Percentiles rank a stretch among this genome's conserved stretches.
Conservation (phyloP, 2,888 invertebrate genomes). For the Hemicrepidius hirtus region DNA sequence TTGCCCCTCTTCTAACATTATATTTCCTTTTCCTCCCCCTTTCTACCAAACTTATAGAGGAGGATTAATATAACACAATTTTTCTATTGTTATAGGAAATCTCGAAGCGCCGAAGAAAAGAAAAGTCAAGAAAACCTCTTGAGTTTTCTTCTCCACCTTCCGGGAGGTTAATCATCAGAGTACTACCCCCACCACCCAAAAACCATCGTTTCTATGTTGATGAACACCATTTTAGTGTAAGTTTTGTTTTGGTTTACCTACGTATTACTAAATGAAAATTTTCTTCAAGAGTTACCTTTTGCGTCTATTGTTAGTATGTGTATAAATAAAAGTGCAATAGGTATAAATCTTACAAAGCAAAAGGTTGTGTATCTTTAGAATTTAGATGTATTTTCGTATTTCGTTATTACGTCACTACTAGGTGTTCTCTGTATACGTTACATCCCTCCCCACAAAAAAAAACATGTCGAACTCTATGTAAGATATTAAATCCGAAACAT, state of each 20-base stretch:
- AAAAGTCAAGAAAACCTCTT: slow-evolving; percentile 42
- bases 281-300: slow-evolving; percentile 18
- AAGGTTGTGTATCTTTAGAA: slow-evolving; percentile 24
- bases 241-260: slow-evolving; percentile 1
- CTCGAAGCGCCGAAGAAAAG: slow-evolving; percentile 35
- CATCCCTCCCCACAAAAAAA: neutral
- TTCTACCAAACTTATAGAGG: no score
- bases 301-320: slow-evolving; percentile 14
- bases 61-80: no score
- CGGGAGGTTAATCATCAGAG: slow-evolving; percentile 27
- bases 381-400: slow-evolving; percentile 12
- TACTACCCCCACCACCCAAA: slow-evolving; percentile 3
- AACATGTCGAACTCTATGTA: slow-evolving; percentile 1
- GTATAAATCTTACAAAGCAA: slow-evolving; percentile 17
- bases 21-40: no score
- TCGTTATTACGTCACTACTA: neutral
- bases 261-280: no score
- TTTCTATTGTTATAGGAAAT: slow-evolving; percentile 12
- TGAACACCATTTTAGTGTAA: slow-evolving; percentile 17
- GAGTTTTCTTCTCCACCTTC: slow-evolving; percentile 37
- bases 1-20: no score
- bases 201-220: slow-evolving; percentile 1
- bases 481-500: slow-evolving; percentile 60
- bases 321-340: slow-evolving; percentile 27
- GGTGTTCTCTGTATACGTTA: slow-evolving; percentile 29